Base-by-base conservation (phyloP, 2,888 invertebrate genomes). In the Lasioglossum villosulum region DNA sequence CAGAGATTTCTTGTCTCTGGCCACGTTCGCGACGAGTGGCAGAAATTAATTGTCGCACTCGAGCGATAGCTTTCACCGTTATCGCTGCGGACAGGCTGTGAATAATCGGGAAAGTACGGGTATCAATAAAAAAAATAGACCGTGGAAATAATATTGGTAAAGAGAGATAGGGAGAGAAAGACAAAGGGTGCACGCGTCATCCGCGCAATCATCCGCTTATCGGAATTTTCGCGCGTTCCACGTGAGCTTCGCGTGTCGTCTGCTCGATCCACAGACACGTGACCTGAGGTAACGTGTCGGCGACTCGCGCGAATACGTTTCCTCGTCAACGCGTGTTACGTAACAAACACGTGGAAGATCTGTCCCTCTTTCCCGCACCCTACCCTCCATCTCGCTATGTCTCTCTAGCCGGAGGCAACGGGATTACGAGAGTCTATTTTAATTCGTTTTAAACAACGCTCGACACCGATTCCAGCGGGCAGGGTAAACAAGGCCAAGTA, bases 271-370 rank as follows among this genome's bases (percentile, higher is more conserved):
- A 71, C 2, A 75, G 78, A 88, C 90, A 90, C 90, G 90, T 90
- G 90, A 90, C 86, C 78, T 48, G 68, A 80, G 87, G 75, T 90
- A 90, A 89, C 90, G 89, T 90, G 90, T 75, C 82, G 68, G 82
- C 37, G 75, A 82, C 71, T 79, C 73, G 59, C 83, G 83, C 80
- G 82, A 79, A 85, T 79, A 83, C 83, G 74, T 83, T 82, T 72
- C 70, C 59, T 74, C 76, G 23, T 72, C 42, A 19, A 52, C 66
- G 78, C 45, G n/a, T 34, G 63, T 89, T 90, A 90, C 82, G 78
- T 90, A 89, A 90, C 82, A 72, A 66, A 78, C 88, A 82, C 87
- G 86, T 81, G 89, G 79, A 83, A 34, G 74, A 39, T 73, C 5
- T 68, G 12, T 37, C n/a, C n/a, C 37, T 68, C 68, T n/a, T 23